phyloP scores from a whole-genome alignment of 2,888 invertebrate genomes.

The Rhodophaea formosa region DNA sequence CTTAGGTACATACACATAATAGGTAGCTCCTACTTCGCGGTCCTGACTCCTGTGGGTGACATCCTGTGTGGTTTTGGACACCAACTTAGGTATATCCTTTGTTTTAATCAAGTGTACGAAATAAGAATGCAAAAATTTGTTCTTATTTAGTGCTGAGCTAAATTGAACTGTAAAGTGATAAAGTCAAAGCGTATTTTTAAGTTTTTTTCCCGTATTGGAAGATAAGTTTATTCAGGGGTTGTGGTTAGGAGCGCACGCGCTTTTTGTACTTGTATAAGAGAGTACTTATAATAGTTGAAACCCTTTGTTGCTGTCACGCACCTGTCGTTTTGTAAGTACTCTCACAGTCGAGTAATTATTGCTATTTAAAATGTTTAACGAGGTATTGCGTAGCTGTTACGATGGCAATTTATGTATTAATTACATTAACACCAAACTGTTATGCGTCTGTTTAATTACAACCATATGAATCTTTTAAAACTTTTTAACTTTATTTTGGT shows the following conservation, averaged over 20 bases:
- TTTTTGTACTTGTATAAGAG: not conserved
- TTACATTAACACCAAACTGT: too few species aligned
- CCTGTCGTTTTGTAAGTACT: constrained; percentile 38
- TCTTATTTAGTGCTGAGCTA: not conserved
- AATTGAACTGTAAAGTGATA: not conserved
- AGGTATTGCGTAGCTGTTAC: too few species aligned
- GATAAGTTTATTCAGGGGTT: constrained; percentile 33
- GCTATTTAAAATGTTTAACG: too few species aligned
- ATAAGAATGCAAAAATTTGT: not conserved
- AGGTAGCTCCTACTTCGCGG: not conserved
- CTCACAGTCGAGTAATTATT: too few species aligned
- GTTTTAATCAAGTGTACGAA: constrained; percentile 51
- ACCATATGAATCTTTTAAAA: too few species aligned
- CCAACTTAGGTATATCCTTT: constrained; percentile 49
- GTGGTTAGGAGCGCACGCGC: constrained; percentile 62
- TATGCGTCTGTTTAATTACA: too few species aligned
- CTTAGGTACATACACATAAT: not conserved
- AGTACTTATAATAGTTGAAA: not conserved
- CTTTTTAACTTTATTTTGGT: too few species aligned
- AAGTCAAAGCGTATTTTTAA: not conserved
- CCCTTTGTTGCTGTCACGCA: constrained; percentile 32
- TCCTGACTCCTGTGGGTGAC: constrained; percentile 21
- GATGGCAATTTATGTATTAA: too few species aligned
- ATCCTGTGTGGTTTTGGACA: constrained; percentile 60
- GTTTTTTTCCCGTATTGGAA: not conserved